Evolutionary conservation across 2,113 vertebrate genomes (phyloP).

Genomic region (Lepus timidus): DNA sequence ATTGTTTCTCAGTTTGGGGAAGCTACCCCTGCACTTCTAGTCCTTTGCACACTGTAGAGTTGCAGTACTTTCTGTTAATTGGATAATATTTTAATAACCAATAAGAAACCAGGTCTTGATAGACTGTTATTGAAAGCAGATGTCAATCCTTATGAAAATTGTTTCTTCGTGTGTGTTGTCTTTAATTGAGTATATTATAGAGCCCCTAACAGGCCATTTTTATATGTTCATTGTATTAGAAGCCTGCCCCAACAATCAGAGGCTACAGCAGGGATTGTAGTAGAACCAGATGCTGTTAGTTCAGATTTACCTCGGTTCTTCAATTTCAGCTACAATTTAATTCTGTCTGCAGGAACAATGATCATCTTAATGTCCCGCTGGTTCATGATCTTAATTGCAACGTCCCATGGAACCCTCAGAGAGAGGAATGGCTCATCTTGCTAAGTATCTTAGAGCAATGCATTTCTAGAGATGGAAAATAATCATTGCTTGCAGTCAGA

Average conservation of each 20-base stretch:
- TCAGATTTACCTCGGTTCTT: neutral
- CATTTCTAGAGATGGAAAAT: neutral
- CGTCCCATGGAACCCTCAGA: neutral
- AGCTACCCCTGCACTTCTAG: neutral
- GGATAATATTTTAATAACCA: neutral
- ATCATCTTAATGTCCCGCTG: neutral
- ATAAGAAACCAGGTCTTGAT: neutral
- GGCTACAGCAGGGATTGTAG: no score
- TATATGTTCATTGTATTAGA: neutral
- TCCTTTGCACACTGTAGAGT: neutral
- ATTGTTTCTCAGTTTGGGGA: neutral
- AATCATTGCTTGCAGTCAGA: neutral
- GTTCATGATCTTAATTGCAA: neutral
- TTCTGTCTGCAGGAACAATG: neutral
- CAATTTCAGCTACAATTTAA: rapidly evolving
- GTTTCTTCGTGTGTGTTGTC: neutral
- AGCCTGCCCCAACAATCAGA: no score
- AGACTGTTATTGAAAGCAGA: neutral
- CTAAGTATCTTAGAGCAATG: neutral
- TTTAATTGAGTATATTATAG: neutral
- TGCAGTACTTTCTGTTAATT: neutral
- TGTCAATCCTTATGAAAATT: neutral
- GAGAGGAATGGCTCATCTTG: neutral
- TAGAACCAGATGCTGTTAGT: neutral
- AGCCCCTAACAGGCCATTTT: neutral